Conservation (phyloP, 2,113 vertebrate genomes). For the Oreocharis arfaki region DNA sequence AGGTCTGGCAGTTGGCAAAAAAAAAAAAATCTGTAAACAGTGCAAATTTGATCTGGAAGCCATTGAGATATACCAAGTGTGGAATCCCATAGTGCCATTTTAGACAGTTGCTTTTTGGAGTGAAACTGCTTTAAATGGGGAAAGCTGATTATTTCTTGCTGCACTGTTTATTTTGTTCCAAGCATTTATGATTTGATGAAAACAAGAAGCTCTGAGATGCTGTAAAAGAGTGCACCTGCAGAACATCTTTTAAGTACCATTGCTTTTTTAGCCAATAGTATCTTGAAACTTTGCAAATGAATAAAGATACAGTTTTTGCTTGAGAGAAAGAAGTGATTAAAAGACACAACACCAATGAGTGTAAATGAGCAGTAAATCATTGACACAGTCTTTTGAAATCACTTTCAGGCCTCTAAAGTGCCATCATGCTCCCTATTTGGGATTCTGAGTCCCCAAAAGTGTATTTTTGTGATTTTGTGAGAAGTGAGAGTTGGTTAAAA, state of each 20-base stretch:
- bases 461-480: background rate
- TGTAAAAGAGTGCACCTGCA: slow-evolving; percentile 56
- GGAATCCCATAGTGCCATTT: slow-evolving; percentile 31
- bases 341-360: background rate
- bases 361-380: background rate
- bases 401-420: slow-evolving; percentile 1
- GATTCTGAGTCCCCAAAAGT: background rate
- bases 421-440: background rate
- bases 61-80: slow-evolving; percentile 3
- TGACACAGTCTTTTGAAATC: background rate
- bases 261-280: slow-evolving; percentile 19
- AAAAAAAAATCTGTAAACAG: background rate
- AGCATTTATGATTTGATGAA: slow-evolving; percentile 1
- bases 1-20: slow-evolving; percentile 28
- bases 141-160: slow-evolving; percentile 35
- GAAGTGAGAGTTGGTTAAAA: background rate
- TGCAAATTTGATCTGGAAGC: slow-evolving; percentile 29
- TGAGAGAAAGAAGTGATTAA: slow-evolving; percentile 19
- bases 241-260: slow-evolving; percentile 24
- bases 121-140: background rate
- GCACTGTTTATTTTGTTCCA: slow-evolving; percentile 42
- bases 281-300: slow-evolving; percentile 2
- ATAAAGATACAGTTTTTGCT: background rate
- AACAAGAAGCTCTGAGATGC: slow-evolving; percentile 29
- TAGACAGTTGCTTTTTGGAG: slow-evolving; percentile 3